These are phyloP conservation scores for Zingel zingel DNA, from an alignment of 2,113 vertebrate species.

Conservation along the genomic window DNA sequence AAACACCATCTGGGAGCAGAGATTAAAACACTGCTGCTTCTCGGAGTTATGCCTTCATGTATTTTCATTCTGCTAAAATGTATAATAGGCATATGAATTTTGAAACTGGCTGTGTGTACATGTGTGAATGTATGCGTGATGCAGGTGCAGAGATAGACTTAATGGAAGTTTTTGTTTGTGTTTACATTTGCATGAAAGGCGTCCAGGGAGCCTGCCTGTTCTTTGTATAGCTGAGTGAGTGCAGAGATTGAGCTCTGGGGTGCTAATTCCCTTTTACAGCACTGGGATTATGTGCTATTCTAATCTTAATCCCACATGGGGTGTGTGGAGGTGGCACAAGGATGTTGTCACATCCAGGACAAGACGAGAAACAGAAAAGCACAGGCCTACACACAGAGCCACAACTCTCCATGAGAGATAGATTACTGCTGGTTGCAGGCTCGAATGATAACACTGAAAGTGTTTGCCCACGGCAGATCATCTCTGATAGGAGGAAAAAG, in stretches of 20 bases:
- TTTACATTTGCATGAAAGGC: conserved; percentile 29
- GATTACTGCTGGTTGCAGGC: conserved; percentile 57
- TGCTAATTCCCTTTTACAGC: conserved; percentile 81
- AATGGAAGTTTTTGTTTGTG: conserved; percentile 21
- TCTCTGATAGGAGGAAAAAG: neutral
- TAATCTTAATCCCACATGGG: conserved; percentile 84
- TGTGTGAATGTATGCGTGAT: conserved; percentile 1
- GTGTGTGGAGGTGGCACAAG: conserved; percentile 67
- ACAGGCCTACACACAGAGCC: conserved; percentile 44
- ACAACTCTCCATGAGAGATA: conserved; percentile 34
- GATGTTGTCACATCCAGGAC: conserved; percentile 70
- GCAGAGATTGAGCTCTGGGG: conserved; percentile 69
- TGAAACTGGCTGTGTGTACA: neutral
- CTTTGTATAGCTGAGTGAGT: conserved; percentile 54
- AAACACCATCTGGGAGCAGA: conserved; percentile 69
- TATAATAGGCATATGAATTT: conserved; percentile 10
- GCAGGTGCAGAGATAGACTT: conserved; percentile 10
- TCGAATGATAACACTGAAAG: conserved; percentile 19
- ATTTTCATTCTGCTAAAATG: conserved; percentile 36
- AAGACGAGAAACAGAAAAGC: conserved; percentile 58
- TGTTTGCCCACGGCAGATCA: conserved; percentile 10
- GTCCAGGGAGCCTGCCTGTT: conserved; percentile 33
- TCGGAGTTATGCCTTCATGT: conserved; percentile 23
- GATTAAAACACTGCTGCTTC: conserved; percentile 58
- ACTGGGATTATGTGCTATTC: conserved; percentile 82